Evolutionary conservation across 2,113 vertebrate genomes (phyloP).

Genomic region (Oreochromis tanganicae): DNA sequence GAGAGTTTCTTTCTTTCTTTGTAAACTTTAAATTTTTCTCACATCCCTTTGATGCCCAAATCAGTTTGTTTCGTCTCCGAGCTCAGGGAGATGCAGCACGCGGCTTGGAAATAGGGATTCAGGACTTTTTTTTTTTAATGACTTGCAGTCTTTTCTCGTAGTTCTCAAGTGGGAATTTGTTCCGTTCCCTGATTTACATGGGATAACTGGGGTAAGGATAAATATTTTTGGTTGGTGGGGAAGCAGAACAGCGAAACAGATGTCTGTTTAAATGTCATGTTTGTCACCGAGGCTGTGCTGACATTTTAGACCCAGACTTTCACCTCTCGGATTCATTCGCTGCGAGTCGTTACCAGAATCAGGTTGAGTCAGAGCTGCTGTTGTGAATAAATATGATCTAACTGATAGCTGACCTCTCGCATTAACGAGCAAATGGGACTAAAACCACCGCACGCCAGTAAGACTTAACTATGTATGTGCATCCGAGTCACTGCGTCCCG

Average conservation of each 20-base stretch:
- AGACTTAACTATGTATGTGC: constrained; percentile 2
- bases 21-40: constrained; percentile 25
- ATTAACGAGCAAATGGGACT: constrained; percentile 46
- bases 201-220: constrained; percentile 44
- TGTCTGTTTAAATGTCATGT: constrained; percentile 73
- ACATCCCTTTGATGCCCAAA: constrained; percentile 39
- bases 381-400: constrained; percentile 67
- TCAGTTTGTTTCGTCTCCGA: constrained; percentile 33
- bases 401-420: constrained; percentile 68
- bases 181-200: constrained; percentile 46
- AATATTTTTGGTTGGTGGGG: constrained; percentile 59
- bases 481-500: neutral
- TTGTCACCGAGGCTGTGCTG: constrained; percentile 64
- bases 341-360: constrained; percentile 63
- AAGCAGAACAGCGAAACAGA: constrained; percentile 58
- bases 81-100: neutral
- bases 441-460: neutral
- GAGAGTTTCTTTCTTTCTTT: neutral
- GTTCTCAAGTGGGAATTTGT: constrained; percentile 2
- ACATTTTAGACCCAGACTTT: constrained; percentile 68
- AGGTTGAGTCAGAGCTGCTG: constrained; percentile 58
- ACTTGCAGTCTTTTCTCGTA: neutral
- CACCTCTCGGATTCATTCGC: constrained; percentile 53
- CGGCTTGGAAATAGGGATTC: neutral
- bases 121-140: constrained; percentile 20